Evolutionary conservation across 2,797 vertebrate genomes (phyloP).

Genomic region (Nyctalus aviator): DNA sequence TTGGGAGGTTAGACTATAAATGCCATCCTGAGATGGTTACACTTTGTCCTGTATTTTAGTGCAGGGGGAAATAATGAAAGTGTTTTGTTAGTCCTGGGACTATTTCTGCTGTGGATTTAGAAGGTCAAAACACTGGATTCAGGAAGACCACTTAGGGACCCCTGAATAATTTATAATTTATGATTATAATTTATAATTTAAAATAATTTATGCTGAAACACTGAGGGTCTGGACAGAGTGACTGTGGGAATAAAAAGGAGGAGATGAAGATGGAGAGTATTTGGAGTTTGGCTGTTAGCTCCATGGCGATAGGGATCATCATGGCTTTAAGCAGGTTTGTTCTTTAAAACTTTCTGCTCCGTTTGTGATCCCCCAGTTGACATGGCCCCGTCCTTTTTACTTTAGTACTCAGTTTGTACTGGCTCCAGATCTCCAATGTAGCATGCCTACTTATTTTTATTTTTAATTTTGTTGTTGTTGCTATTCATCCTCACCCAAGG

Average conservation of each 20-base stretch:
- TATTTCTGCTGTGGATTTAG: background rate
- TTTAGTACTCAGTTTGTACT: background rate
- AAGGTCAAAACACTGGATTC: background rate
- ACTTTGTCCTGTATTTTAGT: background rate
- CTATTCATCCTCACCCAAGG: too few relatives aligned
- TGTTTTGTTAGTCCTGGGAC: background rate
- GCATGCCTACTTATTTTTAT: too few relatives aligned
- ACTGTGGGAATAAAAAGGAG: background rate
- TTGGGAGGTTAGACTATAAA: background rate
- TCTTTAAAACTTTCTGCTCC: background rate
- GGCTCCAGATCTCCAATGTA: background rate
- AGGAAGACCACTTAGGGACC: background rate
- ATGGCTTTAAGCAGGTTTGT: background rate
- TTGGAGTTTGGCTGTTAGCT: background rate
- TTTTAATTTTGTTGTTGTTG: too few relatives aligned
- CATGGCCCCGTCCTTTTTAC: background rate
- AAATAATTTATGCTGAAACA: background rate
- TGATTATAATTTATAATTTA: too few relatives aligned
- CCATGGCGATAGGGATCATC: background rate
- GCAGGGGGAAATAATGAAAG: background rate
- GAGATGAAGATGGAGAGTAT: background rate
- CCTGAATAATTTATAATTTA: background rate
- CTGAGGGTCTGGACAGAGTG: background rate
- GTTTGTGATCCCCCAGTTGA: background rate
- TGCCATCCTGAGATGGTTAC: background rate